Conservation (phyloP, 2,797 vertebrate genomes). For the Peromyscus melanophrys region DNA sequence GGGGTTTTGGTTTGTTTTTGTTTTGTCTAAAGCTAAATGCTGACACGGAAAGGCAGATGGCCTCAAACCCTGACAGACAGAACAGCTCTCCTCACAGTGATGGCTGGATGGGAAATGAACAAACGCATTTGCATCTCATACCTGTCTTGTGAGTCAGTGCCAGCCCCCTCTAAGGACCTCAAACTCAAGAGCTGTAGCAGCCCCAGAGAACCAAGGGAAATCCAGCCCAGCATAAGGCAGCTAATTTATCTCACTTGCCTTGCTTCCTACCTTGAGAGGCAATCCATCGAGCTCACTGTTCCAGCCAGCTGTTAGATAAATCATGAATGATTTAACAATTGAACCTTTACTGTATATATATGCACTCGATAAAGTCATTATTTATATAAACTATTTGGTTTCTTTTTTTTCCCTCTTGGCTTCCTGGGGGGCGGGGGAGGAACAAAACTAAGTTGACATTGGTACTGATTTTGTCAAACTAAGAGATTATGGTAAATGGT, state of each 20-base stretch:
- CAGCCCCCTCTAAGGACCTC: neutral
- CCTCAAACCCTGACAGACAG: neutral
- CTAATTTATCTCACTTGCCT: slow-evolving; percentile 66
- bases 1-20: neutral
- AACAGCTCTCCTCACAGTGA: neutral
- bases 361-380: slow-evolving; percentile 65
- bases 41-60: neutral
- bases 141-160: rapidly evolving
- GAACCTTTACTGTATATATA: neutral
- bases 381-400: slow-evolving; percentile 72
- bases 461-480: slow-evolving; percentile 63
- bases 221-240: neutral
- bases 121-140: rapidly evolving
- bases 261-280: slow-evolving; percentile 68
- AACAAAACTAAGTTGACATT: slow-evolving; percentile 38
- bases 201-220: slow-evolving; percentile 39
- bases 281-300: slow-evolving; percentile 55
- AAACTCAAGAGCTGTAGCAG: neutral
- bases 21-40: neutral
- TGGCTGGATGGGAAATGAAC: neutral
- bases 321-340: slow-evolving; percentile 74
- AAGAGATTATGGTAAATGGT: slow-evolving; percentile 52
- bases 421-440: neutral
- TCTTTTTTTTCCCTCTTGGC: rapidly evolving
- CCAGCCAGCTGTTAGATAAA: slow-evolving; percentile 46